Evolutionary conservation across 1,140 invertebrate genomes (phyloP), one percentile per base, ranked within the genome.

Genomic region (Argopecten irradians): DNA sequence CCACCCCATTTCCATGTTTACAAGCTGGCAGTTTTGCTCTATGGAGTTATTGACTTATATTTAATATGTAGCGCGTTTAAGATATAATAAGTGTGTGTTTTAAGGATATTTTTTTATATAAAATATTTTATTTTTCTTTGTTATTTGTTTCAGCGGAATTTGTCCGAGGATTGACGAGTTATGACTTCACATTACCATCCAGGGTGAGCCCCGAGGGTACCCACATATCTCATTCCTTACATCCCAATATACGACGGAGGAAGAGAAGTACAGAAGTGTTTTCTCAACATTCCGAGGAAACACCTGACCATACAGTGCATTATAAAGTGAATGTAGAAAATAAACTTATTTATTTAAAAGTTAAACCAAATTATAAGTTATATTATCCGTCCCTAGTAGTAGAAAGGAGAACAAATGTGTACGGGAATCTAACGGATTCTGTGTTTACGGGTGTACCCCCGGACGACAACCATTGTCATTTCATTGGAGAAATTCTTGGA

Each of bases 401-500:
- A 82, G 97, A 98, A 95, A 96, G 97, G 39, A 90, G 90, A 82
- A 96, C 96, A 71, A 96, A 97, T 71, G 93, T 93, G 11, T 94
- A 95, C 90, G 95, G 96, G 35, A 96, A 94, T 93, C 85, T 93
- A 71, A 92, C 93, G 71, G 93, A 94, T 89, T 92, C 93, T 33
- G 71, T 82, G 22, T 91, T 94, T 39, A 43, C 19, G 32, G 34
- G 46, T 55, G 36, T 82, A 7, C 88, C 88, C 13, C 85, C 86
- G 71, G 87, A 90, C 92, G 39, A 94, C 0, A 28, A 14, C 0
- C 82, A n/a, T 89, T 98, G 98, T 94, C 97, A 98, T 95, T 98
- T 97, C 95, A 97, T 96, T 82, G 98, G 98, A 87, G 95, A 96
- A 89, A 96, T 98, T 87, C 95, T 96, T 84, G 97, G 97, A 34